A percentile compares a stretch with the other conserved stretches of the same genome.
Conservation (phyloP, 1,140 invertebrate genomes). For the Amyelois transitella region DNA sequence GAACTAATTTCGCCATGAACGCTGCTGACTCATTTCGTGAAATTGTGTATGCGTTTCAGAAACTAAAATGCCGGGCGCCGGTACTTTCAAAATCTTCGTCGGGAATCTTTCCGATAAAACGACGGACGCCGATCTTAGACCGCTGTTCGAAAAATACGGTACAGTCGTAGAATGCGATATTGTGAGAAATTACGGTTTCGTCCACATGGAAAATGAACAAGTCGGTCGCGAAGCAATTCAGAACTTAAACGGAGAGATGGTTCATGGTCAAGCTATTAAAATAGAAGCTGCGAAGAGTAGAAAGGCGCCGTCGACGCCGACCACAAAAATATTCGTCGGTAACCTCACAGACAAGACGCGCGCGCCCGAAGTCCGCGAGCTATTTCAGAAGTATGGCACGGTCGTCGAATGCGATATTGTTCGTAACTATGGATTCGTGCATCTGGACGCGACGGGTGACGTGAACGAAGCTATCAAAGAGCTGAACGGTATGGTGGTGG, state of each 20-base stretch:
- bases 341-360: conserved; percentile 92
- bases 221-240: conserved; percentile 93
- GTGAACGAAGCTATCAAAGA: conserved; percentile 91
- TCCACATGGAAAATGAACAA: conserved; percentile 96
- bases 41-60: conserved; percentile 73
- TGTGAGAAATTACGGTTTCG: conserved; percentile 97
- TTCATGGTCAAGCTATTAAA: conserved; percentile 92
- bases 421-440: conserved; percentile 93
- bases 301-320: conserved; percentile 87
- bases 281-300: conserved; percentile 93
- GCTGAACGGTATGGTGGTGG: conserved; percentile 87
- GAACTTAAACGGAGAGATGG: conserved; percentile 90
- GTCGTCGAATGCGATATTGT: conserved; percentile 94
- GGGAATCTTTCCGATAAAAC: conserved; percentile 95
- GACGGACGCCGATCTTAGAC: conserved; percentile 87
- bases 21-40: conserved; percentile 70
- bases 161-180: conserved; percentile 97
- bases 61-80: conserved; percentile 87
- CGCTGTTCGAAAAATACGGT: conserved; percentile 95
- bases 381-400: conserved; percentile 91
- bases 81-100: conserved; percentile 96
- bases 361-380: conserved; percentile 87
- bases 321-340: conserved; percentile 92
- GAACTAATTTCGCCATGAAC: conserved; percentile 42
- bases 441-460: conserved; percentile 87